Evolutionary conservation across 2,888 invertebrate genomes (phyloP).

Genomic region (Acrobasis suavella): DNA sequence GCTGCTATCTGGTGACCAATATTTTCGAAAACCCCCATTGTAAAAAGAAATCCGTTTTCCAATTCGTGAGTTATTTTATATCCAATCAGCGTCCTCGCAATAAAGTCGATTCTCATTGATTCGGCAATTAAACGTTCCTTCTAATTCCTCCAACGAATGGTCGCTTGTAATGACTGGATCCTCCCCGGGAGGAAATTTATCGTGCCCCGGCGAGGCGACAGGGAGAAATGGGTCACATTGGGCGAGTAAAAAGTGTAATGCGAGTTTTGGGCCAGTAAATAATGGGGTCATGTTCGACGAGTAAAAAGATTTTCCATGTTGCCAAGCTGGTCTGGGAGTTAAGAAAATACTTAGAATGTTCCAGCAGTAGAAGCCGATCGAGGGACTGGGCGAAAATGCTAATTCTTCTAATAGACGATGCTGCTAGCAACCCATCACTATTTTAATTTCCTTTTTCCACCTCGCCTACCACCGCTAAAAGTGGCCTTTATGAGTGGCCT

Average conservation of each 20-base stretch:
- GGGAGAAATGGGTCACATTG: neutral
- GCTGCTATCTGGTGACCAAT: too few relatives aligned
- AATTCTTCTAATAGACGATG: too few relatives aligned
- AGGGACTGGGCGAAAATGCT: too few relatives aligned
- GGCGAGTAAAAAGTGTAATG: slow-evolving; percentile 2
- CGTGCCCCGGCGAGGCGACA: slow-evolving; percentile 4
- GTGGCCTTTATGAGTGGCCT: too few relatives aligned
- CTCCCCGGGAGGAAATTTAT: slow-evolving; percentile 24
- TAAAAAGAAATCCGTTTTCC: neutral
- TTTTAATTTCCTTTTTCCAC: too few relatives aligned
- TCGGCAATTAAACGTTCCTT: slow-evolving; percentile 1
- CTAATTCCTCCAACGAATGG: slow-evolving; percentile 3
- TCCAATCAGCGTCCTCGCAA: slow-evolving; percentile 1
- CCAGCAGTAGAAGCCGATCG: too few relatives aligned
- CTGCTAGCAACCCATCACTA: too few relatives aligned
- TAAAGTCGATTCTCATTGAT: slow-evolving; percentile 5
- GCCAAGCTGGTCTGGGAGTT: too few relatives aligned
- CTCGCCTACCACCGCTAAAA: too few relatives aligned
- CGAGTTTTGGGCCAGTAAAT: neutral
- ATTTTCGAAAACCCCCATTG: too few relatives aligned
- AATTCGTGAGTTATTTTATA: neutral
- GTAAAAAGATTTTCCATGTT: too few relatives aligned
- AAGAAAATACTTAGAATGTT: too few relatives aligned
- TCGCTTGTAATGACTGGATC: slow-evolving; percentile 16
- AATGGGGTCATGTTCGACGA: neutral